These are phyloP conservation scores for Rotaria macrura DNA, from an alignment of 2,888 invertebrate genomes.

Conservation along the genomic window DNA sequence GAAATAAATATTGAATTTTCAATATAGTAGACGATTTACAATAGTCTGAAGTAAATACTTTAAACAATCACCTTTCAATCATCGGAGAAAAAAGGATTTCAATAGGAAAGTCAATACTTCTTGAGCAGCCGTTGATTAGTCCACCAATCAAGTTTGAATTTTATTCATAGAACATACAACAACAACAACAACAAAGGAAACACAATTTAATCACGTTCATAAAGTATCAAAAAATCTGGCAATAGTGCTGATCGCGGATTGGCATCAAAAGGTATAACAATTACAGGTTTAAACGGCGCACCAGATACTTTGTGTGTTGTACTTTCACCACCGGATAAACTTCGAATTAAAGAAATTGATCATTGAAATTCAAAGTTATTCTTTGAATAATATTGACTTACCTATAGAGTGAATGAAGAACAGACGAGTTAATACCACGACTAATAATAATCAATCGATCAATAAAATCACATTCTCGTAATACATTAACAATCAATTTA, in stretches of 20 bases:
- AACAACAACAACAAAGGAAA: not conserved
- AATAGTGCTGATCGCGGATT: not conserved
- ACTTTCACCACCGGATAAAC: constrained; percentile 9
- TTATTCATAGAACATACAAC: not conserved
- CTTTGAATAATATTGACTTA: not conserved
- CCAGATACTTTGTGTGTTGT: constrained; percentile 4
- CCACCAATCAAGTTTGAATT: not conserved
- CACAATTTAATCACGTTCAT: constrained; percentile 2
- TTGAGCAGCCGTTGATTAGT: too few relatives aligned
- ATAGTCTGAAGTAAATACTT: too few relatives aligned
- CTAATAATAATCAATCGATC: not conserved
- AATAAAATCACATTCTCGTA: constrained; percentile 1
- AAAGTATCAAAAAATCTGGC: not conserved
- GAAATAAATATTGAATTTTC: too few relatives aligned
- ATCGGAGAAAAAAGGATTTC: too few relatives aligned
- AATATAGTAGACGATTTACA: too few relatives aligned
- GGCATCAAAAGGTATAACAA: not conserved
- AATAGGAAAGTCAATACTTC: too few relatives aligned
- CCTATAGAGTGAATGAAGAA: not conserved
- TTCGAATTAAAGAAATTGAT: not conserved
- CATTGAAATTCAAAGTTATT: too few relatives aligned
- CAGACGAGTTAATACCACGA: not conserved
- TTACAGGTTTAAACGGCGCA: not conserved
- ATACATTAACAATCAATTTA: not conserved
- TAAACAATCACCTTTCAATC: too few relatives aligned